Conservation (phyloP, 2,888 invertebrate species). For the Cerceris ruficornis region DNA sequence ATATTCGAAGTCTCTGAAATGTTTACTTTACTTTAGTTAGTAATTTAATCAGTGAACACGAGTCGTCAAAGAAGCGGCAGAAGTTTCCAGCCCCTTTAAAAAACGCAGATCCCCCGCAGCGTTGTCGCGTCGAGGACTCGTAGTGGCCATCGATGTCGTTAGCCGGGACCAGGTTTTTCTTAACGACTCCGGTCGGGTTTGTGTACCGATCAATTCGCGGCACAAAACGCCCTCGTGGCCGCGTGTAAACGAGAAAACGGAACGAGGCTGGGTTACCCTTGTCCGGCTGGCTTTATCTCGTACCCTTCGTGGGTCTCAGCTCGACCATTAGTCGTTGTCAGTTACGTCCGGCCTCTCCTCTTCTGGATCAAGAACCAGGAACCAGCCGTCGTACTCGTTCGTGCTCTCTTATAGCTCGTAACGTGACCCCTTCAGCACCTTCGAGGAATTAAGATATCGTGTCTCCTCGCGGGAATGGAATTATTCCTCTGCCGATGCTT, state of each 20-base stretch:
- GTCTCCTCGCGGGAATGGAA: constrained; percentile 66
- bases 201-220: constrained; percentile 65
- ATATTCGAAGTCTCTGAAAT: no score
- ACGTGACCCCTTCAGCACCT: constrained; percentile 73
- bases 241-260: constrained; percentile 74
- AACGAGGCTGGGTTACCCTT: constrained; percentile 67
- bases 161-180: constrained; percentile 44
- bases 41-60: no score
- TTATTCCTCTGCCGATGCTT: constrained; percentile 69
- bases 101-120: background rate
- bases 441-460: constrained; percentile 77
- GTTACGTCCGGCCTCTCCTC: constrained; percentile 73
- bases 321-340: constrained; percentile 78
- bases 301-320: constrained; percentile 67
- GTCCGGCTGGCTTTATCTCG: constrained; percentile 73
- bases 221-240: constrained; percentile 63
- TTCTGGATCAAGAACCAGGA: constrained; percentile 68
- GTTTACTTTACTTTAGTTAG: no score
- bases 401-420: constrained; percentile 53
- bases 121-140: constrained; percentile 1
- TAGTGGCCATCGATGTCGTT: constrained; percentile 25
- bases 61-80: no score
- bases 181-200: constrained; percentile 45
- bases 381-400: constrained; percentile 68
- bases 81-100: constrained; percentile 1